Evolutionary conservation across 2,113 vertebrate genomes (phyloP), one percentile per base, ranked within the genome.

Genomic region (Hystrix brachyura): DNA sequence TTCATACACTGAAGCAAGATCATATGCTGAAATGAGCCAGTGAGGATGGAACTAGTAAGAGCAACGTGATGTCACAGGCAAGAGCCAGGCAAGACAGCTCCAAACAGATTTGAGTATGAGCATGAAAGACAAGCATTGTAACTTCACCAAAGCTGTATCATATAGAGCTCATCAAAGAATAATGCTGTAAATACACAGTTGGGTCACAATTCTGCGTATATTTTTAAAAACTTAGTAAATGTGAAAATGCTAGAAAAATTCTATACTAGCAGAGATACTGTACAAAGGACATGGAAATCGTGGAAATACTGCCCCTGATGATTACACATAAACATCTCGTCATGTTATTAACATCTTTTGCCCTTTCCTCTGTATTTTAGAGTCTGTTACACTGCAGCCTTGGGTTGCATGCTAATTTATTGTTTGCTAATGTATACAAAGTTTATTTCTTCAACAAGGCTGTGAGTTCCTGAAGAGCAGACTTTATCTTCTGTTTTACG

Each of bases 201-300:
- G 4, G 4, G 43, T 51, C 74, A 72, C 7, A 15, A 21, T 67
- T 83, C 53, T 94, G 23, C 38, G 17, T 82, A 64, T 86, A 69
- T 87, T 48, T 91, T 78, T 15, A 11, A 46, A 91, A 90, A 79
- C 43, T 81, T 59, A 92, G 8, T 90, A 25, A 92, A 23, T 94
- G 29, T 72, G 21, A 90, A 78, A 87, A 64, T 87, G n/a, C 32
- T 79, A 60, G 25, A 84, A 93, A 94, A 93, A 27, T 1, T 82
- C 67, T 51, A 6, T 55, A 65, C 17, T 83, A 84, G 38, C 27
- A 80, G 18, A n/a, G 38, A 51, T 59, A 2, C 13, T n/a, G 11
- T 81, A 43, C 53, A 86, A 59, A 95, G 57, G 19, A 5, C 9
- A 17, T 57, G 53, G 29, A 51, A 51, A 62, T 57, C 53, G n/a